These are phyloP conservation scores for Pollenia amentaria DNA, from an alignment of 2,888 invertebrate species.

Conservation along the genomic window DNA sequence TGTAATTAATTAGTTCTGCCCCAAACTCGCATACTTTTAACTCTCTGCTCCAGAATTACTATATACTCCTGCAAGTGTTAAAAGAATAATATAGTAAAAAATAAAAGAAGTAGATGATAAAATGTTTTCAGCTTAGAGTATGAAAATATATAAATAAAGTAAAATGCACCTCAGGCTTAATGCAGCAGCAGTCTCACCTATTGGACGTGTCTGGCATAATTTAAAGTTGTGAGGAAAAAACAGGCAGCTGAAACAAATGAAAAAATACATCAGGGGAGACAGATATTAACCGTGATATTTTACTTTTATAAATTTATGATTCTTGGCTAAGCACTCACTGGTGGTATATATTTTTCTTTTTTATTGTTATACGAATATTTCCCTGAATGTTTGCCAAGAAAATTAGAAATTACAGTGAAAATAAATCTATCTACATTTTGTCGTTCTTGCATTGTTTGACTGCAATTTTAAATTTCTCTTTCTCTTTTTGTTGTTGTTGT, in stretches of 20 bases:
- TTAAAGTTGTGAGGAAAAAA: constrained; percentile 63
- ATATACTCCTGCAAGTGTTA: constrained; percentile 26
- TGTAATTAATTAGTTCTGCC: neutral
- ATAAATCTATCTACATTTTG: constrained; percentile 45
- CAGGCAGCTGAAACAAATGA: neutral
- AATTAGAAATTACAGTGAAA: constrained; percentile 67
- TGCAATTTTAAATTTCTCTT: constrained; percentile 71
- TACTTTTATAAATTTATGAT: constrained; percentile 59
- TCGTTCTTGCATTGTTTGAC: constrained; percentile 58
- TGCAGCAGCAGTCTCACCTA: constrained; percentile 77
- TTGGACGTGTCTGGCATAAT: constrained; percentile 77
- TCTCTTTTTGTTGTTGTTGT: constrained; percentile 26
- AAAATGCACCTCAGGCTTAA: constrained; percentile 77
- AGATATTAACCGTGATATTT: constrained; percentile 41
- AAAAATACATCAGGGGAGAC: neutral
- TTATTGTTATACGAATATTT: constrained; percentile 4
- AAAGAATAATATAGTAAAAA: constrained; percentile 54
- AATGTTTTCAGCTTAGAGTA: constrained; percentile 48
- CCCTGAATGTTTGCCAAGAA: constrained; percentile 68
- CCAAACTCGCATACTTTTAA: neutral
- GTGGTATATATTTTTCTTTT: constrained; percentile 28
- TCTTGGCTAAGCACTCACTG: constrained; percentile 44
- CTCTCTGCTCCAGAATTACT: neutral
- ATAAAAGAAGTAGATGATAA: constrained; percentile 48
- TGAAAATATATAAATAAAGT: constrained; percentile 57